Evolutionary conservation across 2,113 vertebrate genomes (phyloP), one percentile per base, ranked within the genome.

Genomic region (Mustela lutreola): DNA sequence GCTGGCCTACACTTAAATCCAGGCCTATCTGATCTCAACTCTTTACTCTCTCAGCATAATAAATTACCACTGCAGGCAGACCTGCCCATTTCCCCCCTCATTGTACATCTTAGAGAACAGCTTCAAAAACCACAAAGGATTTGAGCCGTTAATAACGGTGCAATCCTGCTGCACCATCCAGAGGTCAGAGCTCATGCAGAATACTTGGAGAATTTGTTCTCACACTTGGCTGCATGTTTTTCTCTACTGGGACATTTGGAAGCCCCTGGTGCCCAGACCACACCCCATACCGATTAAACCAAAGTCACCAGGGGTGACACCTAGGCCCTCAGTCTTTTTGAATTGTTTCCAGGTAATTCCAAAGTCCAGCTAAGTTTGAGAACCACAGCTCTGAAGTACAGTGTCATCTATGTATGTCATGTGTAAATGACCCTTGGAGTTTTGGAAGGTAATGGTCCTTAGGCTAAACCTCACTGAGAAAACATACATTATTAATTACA

Each of bases 41-140:
- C 53, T 89, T n/a, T 28, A n/a, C 18, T 42, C 6, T n/a, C 8
- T 88, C n/a, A 58, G 42, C 22, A 7, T 9, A 73, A 53, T 33
- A 45, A 80, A 50, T 24, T 14, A 60, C 21, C 42, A 18, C 19
- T 8, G 9, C 42, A 39, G 58, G 42, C 16, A 85, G 36, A 16
- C 18, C 42, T 19, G 3, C 12, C 16, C 0, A 1, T 42, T 36
- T 24, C 6, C 16, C 22, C 18, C 3, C 18, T 48, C 12, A 21
- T 14, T 78, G n/a, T 33, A 11, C 53, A 28, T 33, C 53, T 75
- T 58, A 26, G 70, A 60, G 19, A 79, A 75, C 42, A 78, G 50
- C 12, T 50, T 50, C 50, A 50, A 50, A 50, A 50, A 50, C 50
- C 50, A 50, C 50, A 53, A 53, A 7, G 36, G 56, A 63, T 10